Percentiles rank a stretch among this genome's conserved stretches.
These are phyloP conservation scores for Allochrocebus solatus DNA, from an alignment of 2,797 vertebrate genomes.

Conservation along the genomic window DNA sequence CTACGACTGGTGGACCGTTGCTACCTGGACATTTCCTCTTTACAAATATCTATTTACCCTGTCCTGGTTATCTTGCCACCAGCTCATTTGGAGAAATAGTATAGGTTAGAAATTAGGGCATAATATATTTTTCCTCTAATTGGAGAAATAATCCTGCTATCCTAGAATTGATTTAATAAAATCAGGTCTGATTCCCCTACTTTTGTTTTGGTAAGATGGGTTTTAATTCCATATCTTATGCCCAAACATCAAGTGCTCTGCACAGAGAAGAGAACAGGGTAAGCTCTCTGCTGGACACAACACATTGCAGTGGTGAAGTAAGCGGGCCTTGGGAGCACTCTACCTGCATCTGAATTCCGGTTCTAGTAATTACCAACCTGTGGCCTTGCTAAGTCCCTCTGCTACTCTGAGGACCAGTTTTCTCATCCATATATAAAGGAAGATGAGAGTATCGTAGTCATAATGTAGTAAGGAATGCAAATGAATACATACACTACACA, in stretches of 20 bases:
- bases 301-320: neutral
- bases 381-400: neutral
- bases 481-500: neutral
- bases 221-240: neutral
- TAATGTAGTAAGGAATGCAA: neutral
- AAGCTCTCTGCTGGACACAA: neutral
- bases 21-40: neutral
- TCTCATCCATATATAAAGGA: neutral
- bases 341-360: neutral
- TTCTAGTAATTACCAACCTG: neutral
- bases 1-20: neutral
- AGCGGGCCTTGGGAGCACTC: too few species aligned
- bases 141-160: neutral
- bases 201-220: neutral
- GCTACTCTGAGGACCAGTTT: neutral
- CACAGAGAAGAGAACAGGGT: neutral
- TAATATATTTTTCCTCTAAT: neutral
- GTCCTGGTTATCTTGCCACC: neutral
- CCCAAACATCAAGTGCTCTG: neutral
- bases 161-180: neutral
- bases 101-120: neutral
- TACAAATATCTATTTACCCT: neutral
- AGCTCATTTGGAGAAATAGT: neutral
- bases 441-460: neutral
- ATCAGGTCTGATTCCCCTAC: neutral